Percentiles rank a stretch among this genome's conserved stretches.
These are phyloP conservation scores for Paramuricea clavata DNA, from an alignment of 92 coral and sea anemone genomes.

Conservation along the genomic window DNA sequence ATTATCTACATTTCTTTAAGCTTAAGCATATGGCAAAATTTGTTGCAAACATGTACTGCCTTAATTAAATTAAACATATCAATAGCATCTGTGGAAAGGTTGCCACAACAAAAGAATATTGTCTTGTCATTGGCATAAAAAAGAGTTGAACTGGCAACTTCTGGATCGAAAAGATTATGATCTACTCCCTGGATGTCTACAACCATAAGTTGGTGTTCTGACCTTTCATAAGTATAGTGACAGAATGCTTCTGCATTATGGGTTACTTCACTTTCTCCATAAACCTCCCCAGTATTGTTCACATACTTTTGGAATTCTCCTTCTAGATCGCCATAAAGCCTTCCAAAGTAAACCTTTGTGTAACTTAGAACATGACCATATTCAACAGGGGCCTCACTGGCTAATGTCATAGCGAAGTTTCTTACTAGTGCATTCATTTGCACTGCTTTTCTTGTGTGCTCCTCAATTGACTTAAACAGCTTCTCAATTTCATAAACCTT, in stretches of 20 bases:
- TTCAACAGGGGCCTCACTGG: no score
- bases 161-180: conserved; percentile 73
- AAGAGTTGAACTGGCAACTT: conserved; percentile 57
- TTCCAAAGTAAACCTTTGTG: no score
- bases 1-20: conserved; percentile 26
- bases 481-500: no score
- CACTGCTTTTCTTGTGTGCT: no score
- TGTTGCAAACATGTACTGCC: conserved; percentile 59
- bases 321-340: no score
- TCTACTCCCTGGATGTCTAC: conserved; percentile 78
- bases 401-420: no score
- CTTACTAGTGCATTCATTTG: no score
- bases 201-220: conserved; percentile 60
- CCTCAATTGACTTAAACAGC: no score
- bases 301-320: no score
- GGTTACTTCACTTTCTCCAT: conserved; percentile 13
- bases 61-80: conserved; percentile 51
- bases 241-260: conserved; percentile 23
- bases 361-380: no score
- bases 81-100: conserved; percentile 53
- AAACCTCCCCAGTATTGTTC: no score
- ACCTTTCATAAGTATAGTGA: conserved; percentile 26
- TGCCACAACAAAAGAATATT: conserved; percentile 65
- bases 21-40: conserved; percentile 54
- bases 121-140: conserved; percentile 48